These are phyloP conservation scores for Caenorhabditis uteleia DNA, from an alignment of 2,888 invertebrate species.

Conservation along the genomic window DNA sequence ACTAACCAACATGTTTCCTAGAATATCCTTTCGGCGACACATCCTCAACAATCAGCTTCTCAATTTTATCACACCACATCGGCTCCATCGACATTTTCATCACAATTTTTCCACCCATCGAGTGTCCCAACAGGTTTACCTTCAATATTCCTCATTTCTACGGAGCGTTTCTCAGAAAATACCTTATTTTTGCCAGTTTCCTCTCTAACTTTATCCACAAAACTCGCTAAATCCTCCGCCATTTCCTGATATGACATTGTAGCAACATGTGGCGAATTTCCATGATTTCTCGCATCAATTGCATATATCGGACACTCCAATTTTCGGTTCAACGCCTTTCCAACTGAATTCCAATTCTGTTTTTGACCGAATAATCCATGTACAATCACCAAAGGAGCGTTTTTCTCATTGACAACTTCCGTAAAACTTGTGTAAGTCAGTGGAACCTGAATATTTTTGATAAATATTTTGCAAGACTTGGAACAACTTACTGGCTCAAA, in stretches of 20 bases:
- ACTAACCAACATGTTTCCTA: conserved; percentile 18
- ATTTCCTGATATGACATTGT: conserved; percentile 80
- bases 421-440: conserved; percentile 26
- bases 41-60: conserved; percentile 52
- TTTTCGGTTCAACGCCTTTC: conserved; percentile 74
- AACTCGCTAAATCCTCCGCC: conserved; percentile 78
- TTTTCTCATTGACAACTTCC: conserved; percentile 8
- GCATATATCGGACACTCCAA: conserved; percentile 76
- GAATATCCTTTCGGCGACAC: conserved; percentile 59
- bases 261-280: conserved; percentile 83
- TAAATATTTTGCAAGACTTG: not conserved
- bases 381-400: conserved; percentile 80
- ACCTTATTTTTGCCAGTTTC: conserved; percentile 16
- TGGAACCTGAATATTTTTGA: conserved; percentile 16
- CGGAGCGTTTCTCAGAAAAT: not conserved
- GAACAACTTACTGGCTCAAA: conserved; percentile 13
- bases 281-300: conserved; percentile 92
- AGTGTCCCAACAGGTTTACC: conserved; percentile 57
- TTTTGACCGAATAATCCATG: conserved; percentile 89
- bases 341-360: conserved; percentile 84
- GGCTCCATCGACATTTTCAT: conserved; percentile 54
- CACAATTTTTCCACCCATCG: conserved; percentile 66
- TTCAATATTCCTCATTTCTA: not conserved
- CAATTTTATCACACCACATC: conserved; percentile 27
- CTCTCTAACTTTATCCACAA: conserved; percentile 47